A percentile compares a stretch with the other conserved stretches of the same genome.
Evolutionary conservation across 2,888 invertebrate genomes (phyloP).

Genomic region (Sarcophaga rosellei): DNA sequence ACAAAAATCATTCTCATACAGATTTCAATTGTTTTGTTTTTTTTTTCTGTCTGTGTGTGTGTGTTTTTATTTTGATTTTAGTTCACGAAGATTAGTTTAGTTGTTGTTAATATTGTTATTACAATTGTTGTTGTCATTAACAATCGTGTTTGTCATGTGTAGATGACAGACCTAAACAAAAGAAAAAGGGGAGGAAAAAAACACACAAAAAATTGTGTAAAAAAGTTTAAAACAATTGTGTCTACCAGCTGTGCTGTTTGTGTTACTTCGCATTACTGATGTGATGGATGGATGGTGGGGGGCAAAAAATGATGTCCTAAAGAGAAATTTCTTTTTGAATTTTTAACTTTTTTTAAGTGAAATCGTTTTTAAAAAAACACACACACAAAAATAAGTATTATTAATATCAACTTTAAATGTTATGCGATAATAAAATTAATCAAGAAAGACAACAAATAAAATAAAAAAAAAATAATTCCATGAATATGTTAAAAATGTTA

Average conservation of each 20-base stretch:
- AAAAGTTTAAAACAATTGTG: slow-evolving; percentile 52
- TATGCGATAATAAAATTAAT: too few relatives aligned
- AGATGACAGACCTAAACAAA: slow-evolving; percentile 19
- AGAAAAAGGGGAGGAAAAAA: slow-evolving; percentile 38
- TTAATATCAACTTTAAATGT: neutral
- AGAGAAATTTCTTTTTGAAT: slow-evolving; percentile 54
- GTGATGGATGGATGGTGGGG: neutral
- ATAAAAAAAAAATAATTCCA: too few relatives aligned
- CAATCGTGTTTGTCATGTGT: slow-evolving; percentile 59
- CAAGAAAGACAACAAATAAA: too few relatives aligned
- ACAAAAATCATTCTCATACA: slow-evolving; percentile 42
- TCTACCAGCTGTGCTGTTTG: slow-evolving; percentile 1
- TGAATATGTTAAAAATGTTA: too few relatives aligned
- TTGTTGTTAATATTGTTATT: neutral
- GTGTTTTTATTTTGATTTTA: neutral
- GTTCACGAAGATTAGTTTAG: slow-evolving; percentile 50
- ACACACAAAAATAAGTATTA: neutral
- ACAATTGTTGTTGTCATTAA: slow-evolving; percentile 49
- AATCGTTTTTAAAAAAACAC: slow-evolving; percentile 35
- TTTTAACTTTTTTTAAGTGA: slow-evolving; percentile 49
- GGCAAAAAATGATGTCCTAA: slow-evolving; percentile 41
- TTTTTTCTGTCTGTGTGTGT: neutral
- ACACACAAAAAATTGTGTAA: slow-evolving; percentile 10
- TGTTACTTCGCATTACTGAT: neutral
- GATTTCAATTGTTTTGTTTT: slow-evolving; percentile 24